Conservation (phyloP, 2,113 vertebrate species). For the Bufo bufo region DNA sequence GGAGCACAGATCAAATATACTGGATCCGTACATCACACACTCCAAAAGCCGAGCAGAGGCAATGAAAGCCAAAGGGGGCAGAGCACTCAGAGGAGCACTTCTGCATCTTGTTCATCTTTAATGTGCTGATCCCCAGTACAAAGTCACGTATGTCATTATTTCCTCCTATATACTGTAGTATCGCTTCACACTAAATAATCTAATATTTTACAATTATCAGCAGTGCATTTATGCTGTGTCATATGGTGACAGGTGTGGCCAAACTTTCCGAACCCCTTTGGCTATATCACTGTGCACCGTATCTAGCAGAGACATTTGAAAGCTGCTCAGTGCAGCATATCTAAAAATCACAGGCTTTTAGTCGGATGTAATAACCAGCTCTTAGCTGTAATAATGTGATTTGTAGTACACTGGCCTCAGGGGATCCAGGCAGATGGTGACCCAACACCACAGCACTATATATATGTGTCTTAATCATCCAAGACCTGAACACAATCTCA, state of each 20-base stretch:
- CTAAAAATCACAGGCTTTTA: conserved; percentile 29
- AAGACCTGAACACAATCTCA: not conserved
- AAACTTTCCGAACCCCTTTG: not conserved
- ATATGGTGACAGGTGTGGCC: not conserved
- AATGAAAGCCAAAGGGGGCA: too few relatives aligned
- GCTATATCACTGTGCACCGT: not conserved
- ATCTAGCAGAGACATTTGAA: not conserved
- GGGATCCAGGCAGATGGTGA: conserved; percentile 37
- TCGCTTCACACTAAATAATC: too few relatives aligned
- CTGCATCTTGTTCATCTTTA: too few relatives aligned
- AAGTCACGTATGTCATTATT: too few relatives aligned
- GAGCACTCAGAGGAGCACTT: too few relatives aligned
- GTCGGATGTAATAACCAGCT: conserved; percentile 25
- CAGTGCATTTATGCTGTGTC: not conserved
- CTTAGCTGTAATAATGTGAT: conserved; percentile 37
- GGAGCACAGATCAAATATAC: too few relatives aligned
- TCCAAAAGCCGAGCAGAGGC: too few relatives aligned
- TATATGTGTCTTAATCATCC: not conserved
- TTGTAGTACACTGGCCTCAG: conserved; percentile 22
- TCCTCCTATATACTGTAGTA: too few relatives aligned
- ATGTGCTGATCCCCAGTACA: too few relatives aligned
- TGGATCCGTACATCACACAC: too few relatives aligned
- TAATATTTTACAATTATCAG: too few relatives aligned
- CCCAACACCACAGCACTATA: not conserved
- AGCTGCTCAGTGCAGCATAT: not conserved